Base-by-base conservation (phyloP, 2,888 invertebrate species). In the Hydrotaea cyrtoneurina region DNA sequence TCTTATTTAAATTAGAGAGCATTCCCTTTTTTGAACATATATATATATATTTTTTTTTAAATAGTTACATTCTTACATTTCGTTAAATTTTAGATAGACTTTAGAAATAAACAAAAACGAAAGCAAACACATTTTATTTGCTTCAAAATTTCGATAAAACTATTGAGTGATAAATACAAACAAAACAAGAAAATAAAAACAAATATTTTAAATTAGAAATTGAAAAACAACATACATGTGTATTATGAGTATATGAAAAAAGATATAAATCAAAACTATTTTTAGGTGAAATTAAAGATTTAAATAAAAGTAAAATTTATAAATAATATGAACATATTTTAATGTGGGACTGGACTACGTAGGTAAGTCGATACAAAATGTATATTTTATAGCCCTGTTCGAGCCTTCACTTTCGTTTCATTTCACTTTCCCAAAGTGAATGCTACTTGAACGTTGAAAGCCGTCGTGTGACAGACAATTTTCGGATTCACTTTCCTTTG, bases 261-360 rank as follows among this genome's bases (percentile, higher is more conserved):
- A 73, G 31, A 62, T 43, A 69, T 46, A 46, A 43, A 66, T 39
- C 39, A 46, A 46, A 69, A 46, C 21, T 69, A 69, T 69, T 69
- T 69, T 69, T 69, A 69, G 69, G 69, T 69, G 69, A 69, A 69
- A 69, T 69, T 69, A 43, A 69, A 69, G 17, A 66, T 21, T 39
- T 23, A 21, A 23, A 69, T 46, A 46, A 21, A 69, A 39, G 39
- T 53, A 11, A 55, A 73, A 57, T 55, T 73, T 73, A 36, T 39
- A 39, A 57, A 39, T 13, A 5, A 43, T 21, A 13, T 55, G 4
- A 17, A 53, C n/a, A n/a, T n/a, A n/a, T n/a, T n/a, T n/a, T n/a
- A n/a, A n/a, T n/a, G n/a, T n/a, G n/a, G n/a, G n/a, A n/a, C n/a
- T n/a, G n/a, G n/a, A n/a, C n/a, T n/a, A n/a, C n/a, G n/a, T n/a